Evolutionary conservation across 2,888 invertebrate species (phyloP), one percentile per base, ranked within the genome.

Genomic region (Pedicia rivosa): DNA sequence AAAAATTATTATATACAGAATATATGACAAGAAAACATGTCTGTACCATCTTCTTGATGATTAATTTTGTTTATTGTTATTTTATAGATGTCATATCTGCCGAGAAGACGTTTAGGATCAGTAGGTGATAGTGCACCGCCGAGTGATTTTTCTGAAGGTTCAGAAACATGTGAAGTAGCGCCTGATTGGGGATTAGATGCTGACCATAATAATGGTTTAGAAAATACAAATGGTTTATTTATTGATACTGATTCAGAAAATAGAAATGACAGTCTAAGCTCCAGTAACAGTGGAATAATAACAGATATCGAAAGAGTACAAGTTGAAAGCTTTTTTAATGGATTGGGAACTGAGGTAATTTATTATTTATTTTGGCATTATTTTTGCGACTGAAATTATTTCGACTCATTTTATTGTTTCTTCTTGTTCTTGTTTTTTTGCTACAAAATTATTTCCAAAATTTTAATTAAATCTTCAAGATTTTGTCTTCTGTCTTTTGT

Each of bases 251-350:
- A 58, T 41, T 50, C 50, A 5, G 57, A 58, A 40, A 24, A 36
- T 13, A 56, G 54, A 37, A 43, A 47, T 35, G 59, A 61, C 37
- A 56, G 55, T 38, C 48, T 59, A 4, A 61, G 59, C 47, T 55
- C 58, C 12, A 62, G 59, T 37, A 59, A 58, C 22, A 54, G 50
- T 22, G 56, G 59, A 12, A 55, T 59, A 40, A 66, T 78, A 34
- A 68, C 72, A 7, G 74, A 75, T 36, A 57, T 65, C 41, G 78
- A 79, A 52, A 64, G 75, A 36, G 67, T 68, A 25, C 76, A 78
- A 54, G 70, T 81, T 40, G 79, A 81, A 54, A 70, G 74, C 37
- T 78, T 78, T 55, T 78, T 78, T 50, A 70, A 74, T 41, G 81
- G 82, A 36, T 66, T 82, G 42, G 81, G 81, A 53, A 80, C 83